A percentile compares a stretch with the other conserved stretches of the same genome.
Conservation (phyloP, 2,797 vertebrate genomes). For the Picus viridis region DNA sequence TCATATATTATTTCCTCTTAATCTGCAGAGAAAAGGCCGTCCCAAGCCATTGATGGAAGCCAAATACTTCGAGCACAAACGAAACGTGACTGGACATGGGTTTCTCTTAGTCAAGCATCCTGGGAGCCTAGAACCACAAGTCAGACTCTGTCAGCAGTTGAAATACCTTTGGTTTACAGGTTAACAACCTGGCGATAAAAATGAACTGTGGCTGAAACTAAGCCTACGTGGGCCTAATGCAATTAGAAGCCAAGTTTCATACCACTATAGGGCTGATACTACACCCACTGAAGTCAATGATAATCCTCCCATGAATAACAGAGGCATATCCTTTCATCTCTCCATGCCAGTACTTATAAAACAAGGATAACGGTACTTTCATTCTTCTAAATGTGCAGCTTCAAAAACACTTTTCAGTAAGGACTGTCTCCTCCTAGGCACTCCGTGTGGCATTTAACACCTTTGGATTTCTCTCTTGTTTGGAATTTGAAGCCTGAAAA, state of each 20-base stretch:
- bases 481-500: background rate
- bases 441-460: background rate
- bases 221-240: conserved; percentile 36
- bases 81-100: conserved; percentile 58
- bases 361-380: conserved; percentile 47
- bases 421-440: background rate
- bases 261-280: conserved; percentile 72
- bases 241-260: conserved; percentile 68
- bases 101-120: conserved; percentile 68
- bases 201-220: conserved; percentile 65
- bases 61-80: conserved; percentile 35
- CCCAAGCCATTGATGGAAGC: conserved; percentile 41
- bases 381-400: background rate
- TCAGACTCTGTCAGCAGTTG: conserved; percentile 53
- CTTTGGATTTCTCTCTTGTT: background rate
- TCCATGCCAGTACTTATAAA: background rate
- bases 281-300: conserved; percentile 65
- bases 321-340: conserved; percentile 43
- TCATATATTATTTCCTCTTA: conserved; percentile 62
- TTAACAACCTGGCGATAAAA: conserved; percentile 53
- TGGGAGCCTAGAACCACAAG: conserved; percentile 42
- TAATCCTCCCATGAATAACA: conserved; percentile 64
- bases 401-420: background rate
- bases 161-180: conserved; percentile 55
- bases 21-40: conserved; percentile 55